Evolutionary conservation across 2,113 vertebrate genomes (phyloP), one percentile per base, ranked within the genome.

Genomic region (Odontophorus gujanensis): DNA sequence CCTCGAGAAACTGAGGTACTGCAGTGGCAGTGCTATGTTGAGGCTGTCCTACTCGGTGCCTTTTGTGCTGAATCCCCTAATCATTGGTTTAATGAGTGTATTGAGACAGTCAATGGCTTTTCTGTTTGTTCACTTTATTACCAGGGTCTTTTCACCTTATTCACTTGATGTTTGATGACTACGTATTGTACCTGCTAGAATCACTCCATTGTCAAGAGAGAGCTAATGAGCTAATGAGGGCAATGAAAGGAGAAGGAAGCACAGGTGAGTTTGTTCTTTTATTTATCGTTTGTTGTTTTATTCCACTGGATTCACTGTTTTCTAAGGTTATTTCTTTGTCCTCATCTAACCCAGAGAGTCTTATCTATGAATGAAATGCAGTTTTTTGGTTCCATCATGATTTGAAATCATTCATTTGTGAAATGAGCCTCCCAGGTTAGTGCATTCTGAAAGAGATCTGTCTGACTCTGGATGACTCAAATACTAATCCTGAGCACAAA

Each of bases 141-240:
- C 65, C 97, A 99, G 99, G 99, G 28, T 99, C 99, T 68, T 99
- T 99, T 92, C 99, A 99, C 97, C 98, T 99, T 95, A 99, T 99
- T 88, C 99, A 99, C 77, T 97, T 99, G 97, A 99, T 99, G 99
- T 99, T 99, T 66, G 99, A 99, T 90, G 99, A 99, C 95, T 99
- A 99, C 7, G 99, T 99, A 73, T 98, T 99, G 77, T 99, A 99
- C 97, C 97, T 99, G 93, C 97, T 99, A 95, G 99, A 99, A 93
- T 99, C 99, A 21, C 98, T 99, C 71, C 99, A 99, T 90, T 99
- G 99, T 95, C 99, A 99, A 97, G 99, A 99, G 96, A 98, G 99
- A 81, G 99, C 99, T 97, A 99, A 98, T 24, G 99, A 99, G 92
- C 98, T 99, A 67, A 99, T 99, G 98, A 98, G 98, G 85, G 98